Evolutionary conservation across 2,888 invertebrate species (phyloP).

Genomic region (Oeneis ivallda): DNA sequence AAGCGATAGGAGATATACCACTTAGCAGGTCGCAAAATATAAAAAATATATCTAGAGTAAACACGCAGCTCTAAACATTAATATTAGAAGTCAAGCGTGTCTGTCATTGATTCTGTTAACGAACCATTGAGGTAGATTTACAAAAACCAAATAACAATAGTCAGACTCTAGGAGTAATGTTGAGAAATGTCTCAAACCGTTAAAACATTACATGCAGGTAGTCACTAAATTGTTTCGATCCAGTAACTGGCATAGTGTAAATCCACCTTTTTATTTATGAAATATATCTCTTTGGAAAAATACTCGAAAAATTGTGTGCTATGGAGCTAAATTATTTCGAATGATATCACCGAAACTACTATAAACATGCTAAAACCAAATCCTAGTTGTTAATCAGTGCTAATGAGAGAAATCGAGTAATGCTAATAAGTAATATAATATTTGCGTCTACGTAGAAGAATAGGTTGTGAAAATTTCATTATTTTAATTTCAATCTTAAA

Average conservation of each 20-base stretch:
- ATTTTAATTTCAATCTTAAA: constrained; percentile 27
- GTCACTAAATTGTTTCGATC: neutral
- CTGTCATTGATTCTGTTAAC: too few species aligned
- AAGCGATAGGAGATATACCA: too few species aligned
- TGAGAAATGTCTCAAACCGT: neutral
- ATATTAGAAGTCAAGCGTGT: too few species aligned
- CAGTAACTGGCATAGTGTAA: constrained; percentile 3
- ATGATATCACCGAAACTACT: constrained; percentile 11
- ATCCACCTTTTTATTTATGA: neutral
- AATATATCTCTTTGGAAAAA: constrained; percentile 10
- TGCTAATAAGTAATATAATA: constrained; percentile 23
- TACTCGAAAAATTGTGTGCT: constrained; percentile 16
- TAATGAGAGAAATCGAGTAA: constrained; percentile 16
- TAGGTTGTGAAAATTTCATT: constrained; percentile 28
- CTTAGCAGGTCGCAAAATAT: too few species aligned
- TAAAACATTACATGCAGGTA: neutral
- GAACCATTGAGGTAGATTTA: too few species aligned
- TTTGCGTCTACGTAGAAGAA: constrained; percentile 35
- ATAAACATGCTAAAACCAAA: constrained; percentile 15
- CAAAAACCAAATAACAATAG: too few species aligned
- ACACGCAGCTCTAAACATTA: too few species aligned
- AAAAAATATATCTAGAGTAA: too few species aligned
- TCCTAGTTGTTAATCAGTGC: constrained; percentile 7
- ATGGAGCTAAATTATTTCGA: constrained; percentile 1
- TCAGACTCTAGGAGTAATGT: too few species aligned